Conservation (phyloP, 2,888 invertebrate species). For the Dorcus hopei region DNA sequence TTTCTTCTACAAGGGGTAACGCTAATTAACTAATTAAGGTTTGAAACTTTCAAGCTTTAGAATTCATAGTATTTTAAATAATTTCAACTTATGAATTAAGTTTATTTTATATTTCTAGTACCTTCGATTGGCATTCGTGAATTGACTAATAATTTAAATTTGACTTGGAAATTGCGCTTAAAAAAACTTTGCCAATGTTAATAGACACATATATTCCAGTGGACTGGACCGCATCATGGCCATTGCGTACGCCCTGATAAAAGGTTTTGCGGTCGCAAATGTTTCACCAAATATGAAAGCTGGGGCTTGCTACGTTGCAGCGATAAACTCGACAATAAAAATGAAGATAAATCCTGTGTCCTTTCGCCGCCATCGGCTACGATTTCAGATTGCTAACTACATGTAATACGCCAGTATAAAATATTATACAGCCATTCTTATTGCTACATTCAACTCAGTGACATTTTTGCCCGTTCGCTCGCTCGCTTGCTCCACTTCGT, state of each 20-base stretch:
- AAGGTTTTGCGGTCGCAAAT: conserved; percentile 42
- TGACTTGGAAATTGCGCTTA: no score
- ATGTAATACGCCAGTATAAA: conserved; percentile 9
- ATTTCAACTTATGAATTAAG: no score
- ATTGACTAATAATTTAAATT: no score
- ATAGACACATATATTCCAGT: conserved; percentile 16
- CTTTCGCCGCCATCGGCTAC: conserved; percentile 19
- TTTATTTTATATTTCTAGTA: no score
- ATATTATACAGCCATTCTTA: no score
- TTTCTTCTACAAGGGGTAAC: no score
- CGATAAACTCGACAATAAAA: conserved; percentile 44
- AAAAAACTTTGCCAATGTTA: no score
- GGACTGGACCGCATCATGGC: conserved; percentile 32
- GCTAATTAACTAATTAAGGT: no score
- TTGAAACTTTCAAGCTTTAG: no score
- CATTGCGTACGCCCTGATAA: conserved; percentile 39
- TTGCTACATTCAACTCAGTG: no score
- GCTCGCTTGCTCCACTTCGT: conserved; percentile 2
- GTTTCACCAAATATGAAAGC: conserved; percentile 36
- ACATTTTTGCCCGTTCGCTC: not conserved
- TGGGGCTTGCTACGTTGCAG: conserved; percentile 36
- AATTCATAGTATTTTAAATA: no score
- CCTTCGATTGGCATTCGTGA: no score
- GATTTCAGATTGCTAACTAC: conserved; percentile 17
- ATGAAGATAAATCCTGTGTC: conserved; percentile 41